Evolutionary conservation across 30 jellyfish, hydroid and myxozoan genomes (phyloP).

Genomic region (Hydractinia echinata): DNA sequence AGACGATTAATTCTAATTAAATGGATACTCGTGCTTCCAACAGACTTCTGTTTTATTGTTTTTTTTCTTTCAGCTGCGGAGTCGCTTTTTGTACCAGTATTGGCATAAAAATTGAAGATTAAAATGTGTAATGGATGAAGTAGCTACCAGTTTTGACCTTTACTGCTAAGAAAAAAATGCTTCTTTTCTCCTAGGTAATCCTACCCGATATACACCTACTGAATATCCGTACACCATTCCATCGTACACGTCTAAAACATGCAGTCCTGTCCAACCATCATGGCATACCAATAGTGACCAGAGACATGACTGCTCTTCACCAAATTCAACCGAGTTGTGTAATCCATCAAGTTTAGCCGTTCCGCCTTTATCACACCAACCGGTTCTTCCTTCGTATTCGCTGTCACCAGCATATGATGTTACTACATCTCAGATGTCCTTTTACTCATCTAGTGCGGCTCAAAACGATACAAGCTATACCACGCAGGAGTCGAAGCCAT

Average conservation of each 20-base stretch:
- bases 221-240: conserved; percentile 36
- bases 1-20: no score
- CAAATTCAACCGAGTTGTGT: conserved; percentile 37
- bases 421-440: conserved; percentile 1
- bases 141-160: no score
- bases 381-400: conserved; percentile 24
- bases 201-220: conserved; percentile 6
- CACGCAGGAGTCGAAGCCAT: neutral
- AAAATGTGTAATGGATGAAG: no score
- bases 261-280: neutral
- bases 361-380: conserved; percentile 80
- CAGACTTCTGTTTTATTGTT: no score
- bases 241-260: neutral
- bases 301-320: conserved; percentile 57
- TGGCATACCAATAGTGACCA: conserved; percentile 46
- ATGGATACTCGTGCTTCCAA: no score
- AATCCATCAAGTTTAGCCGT: conserved; percentile 51
- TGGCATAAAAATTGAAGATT: no score
- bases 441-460: neutral
- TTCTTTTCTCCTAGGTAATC: neutral
- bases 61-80: no score
- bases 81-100: no score
- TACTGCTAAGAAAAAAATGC: neutral
- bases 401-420: neutral
- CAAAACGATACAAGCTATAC: neutral